These are phyloP conservation scores for Pelobates cultripes DNA, from an alignment of 2,797 vertebrate species.

Conservation along the genomic window DNA sequence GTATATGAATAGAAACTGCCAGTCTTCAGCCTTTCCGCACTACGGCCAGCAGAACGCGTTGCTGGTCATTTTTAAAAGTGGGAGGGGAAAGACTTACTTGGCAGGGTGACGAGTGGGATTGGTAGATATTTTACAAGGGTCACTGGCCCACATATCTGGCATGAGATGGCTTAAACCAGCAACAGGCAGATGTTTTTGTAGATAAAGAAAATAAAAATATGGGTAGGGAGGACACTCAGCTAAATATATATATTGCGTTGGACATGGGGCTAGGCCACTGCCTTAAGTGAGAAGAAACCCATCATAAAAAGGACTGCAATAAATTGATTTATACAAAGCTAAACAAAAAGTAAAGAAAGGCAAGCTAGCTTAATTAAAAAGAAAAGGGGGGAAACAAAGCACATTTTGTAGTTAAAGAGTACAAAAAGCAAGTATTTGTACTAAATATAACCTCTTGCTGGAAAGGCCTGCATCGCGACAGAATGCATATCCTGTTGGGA, in stretches of 20 bases:
- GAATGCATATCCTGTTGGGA: not conserved
- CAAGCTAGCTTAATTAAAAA: not conserved
- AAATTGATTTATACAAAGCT: constrained; percentile 11
- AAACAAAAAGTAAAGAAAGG: not conserved
- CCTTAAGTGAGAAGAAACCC: not conserved
- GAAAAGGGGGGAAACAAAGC: not conserved
- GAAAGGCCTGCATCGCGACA: constrained; percentile 16
- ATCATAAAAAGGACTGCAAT: not conserved
- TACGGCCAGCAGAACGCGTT: not conserved
- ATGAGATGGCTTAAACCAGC: not conserved
- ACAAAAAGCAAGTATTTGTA: constrained; percentile 8
- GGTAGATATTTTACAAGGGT: constrained; percentile 5
- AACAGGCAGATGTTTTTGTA: not conserved
- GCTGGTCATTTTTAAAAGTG: constrained; percentile 23
- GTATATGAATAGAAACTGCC: constrained; percentile 42
- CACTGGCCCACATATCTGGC: not conserved
- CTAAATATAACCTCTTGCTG: not conserved
- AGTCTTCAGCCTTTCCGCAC: not conserved
- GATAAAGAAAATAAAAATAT: not conserved
- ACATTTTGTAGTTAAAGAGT: constrained; percentile 3
- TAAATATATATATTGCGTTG: constrained; percentile 30
- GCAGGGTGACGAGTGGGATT: not conserved
- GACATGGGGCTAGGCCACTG: not conserved
- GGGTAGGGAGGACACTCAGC: not conserved
- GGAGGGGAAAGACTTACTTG: constrained; percentile 28